Evolutionary conservation across 2,888 invertebrate species (phyloP), one percentile per base, ranked within the genome.

Genomic region (Parochlus steinenii): DNA sequence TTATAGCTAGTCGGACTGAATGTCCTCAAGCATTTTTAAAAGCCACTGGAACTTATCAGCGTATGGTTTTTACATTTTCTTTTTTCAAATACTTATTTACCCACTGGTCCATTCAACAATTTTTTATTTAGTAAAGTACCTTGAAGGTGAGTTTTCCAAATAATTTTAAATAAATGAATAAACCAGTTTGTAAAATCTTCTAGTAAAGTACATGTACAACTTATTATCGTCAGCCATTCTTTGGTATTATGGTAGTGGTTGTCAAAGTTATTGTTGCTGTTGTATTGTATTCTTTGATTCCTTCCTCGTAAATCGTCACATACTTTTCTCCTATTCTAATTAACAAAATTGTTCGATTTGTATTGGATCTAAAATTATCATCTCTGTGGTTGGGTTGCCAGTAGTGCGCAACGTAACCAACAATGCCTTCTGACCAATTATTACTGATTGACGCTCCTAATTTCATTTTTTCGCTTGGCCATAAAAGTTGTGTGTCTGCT

Each of bases 341-440:
- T 11, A 95, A 69, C 12, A 93, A 67, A 40, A 95, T 85, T 33
- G 80, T 85, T 48, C 86, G 77, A 61, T 92, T 92, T 11, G 90
- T 81, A 55, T 92, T 89, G 4, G 92, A 92, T 12, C 93, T 70
- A 38, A 78, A 74, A 45, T 74, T 74, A 0, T 79, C 76, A 53
- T 92, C 89, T 34, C 81, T 71, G 62, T 95, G 92, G 59, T 80
- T 83, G 0, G 93, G 95, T 23, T 76, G 72, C 93, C 95, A 95
- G 44, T 81, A 78, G 58, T 95, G 93, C 7, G 93, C 89, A 35
- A 87, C 81, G 69, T 73, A 67, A 40, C 93, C 93, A 48, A 89
- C 87, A 89, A 92, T 90, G 7, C 92, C 92, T 10, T 76, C 73
- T 42, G 78, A 69, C 92, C 93, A 93, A 46, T 77, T 74, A 43